Evolutionary conservation across 2,888 invertebrate genomes (phyloP).

Genomic region (Tetropium fuscum): DNA sequence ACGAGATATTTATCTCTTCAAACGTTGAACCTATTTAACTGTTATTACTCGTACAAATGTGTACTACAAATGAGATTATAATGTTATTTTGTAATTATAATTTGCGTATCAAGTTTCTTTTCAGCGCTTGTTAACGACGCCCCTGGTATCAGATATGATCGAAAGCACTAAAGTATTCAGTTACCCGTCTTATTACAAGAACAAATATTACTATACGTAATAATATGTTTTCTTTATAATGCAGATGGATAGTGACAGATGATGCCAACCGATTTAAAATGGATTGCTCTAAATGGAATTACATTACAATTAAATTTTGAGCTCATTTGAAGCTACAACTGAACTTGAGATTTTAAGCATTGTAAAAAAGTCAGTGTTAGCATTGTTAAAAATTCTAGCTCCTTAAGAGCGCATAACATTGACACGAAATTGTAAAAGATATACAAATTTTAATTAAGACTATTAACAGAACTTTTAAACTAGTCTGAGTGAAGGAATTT

Average conservation of each 20-base stretch:
- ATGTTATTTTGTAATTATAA: constrained; percentile 18
- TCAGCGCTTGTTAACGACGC: not conserved
- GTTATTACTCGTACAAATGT: constrained; percentile 32
- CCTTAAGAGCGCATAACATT: no score
- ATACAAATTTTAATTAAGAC: no score
- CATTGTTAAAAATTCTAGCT: no score
- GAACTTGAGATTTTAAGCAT: no score
- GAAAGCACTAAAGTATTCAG: not conserved
- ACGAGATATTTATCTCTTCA: constrained; percentile 15
- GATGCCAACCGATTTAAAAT: no score
- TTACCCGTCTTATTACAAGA: constrained; percentile 6
- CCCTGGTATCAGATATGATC: not conserved
- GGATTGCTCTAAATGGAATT: no score
- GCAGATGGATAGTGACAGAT: not conserved
- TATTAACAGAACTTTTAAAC: no score
- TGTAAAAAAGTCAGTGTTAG: no score
- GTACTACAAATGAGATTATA: constrained; percentile 31
- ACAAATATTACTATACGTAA: not conserved
- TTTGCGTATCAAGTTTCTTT: not conserved
- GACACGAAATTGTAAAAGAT: no score
- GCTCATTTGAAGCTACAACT: no score
- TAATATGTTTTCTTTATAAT: not conserved
- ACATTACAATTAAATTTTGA: no score
- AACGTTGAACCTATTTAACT: constrained; percentile 23
- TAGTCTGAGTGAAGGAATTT: no score